Evolutionary conservation across 2,888 invertebrate genomes (phyloP).

Genomic region (Hyppa rectilinea): DNA sequence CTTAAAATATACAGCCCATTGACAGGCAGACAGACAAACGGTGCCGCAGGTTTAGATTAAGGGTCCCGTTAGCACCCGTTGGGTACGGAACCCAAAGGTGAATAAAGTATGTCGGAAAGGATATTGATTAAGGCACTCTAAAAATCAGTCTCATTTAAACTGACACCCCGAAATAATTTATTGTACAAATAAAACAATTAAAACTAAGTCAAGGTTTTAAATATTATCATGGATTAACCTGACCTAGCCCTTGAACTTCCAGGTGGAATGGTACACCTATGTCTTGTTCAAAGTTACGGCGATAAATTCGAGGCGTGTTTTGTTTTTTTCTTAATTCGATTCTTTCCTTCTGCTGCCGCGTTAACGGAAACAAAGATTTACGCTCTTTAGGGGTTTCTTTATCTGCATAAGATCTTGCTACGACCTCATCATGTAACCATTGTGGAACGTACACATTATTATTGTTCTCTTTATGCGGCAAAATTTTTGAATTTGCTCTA

Average conservation of each 20-base stretch:
- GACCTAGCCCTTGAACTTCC: slow-evolving; percentile 78
- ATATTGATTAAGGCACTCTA: neutral
- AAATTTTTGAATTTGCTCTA: slow-evolving; percentile 51
- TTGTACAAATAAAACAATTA: slow-evolving; percentile 44
- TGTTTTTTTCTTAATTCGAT: slow-evolving; percentile 9
- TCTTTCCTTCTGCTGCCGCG: slow-evolving; percentile 64
- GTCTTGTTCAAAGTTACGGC: slow-evolving; percentile 62
- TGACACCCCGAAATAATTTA: neutral
- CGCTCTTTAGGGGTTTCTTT: neutral
- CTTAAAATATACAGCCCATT: neutral
- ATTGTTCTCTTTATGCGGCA: slow-evolving; percentile 64
- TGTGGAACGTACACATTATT: slow-evolving; percentile 71
- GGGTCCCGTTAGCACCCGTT: neutral
- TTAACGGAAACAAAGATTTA: slow-evolving; percentile 67
- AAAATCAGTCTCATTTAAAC: neutral
- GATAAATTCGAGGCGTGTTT: slow-evolving; percentile 48
- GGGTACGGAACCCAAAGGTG: neutral
- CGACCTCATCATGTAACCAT: slow-evolving; percentile 62
- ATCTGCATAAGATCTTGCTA: slow-evolving; percentile 23
- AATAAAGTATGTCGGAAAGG: neutral
- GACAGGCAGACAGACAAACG: neutral
- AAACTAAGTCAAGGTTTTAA: neutral
- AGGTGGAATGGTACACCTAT: slow-evolving; percentile 79
- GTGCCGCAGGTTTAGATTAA: neutral
- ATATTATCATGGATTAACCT: slow-evolving; percentile 68